Base-by-base conservation (phyloP, 1,140 invertebrate species). In the Macrocentrus cingulum region DNA sequence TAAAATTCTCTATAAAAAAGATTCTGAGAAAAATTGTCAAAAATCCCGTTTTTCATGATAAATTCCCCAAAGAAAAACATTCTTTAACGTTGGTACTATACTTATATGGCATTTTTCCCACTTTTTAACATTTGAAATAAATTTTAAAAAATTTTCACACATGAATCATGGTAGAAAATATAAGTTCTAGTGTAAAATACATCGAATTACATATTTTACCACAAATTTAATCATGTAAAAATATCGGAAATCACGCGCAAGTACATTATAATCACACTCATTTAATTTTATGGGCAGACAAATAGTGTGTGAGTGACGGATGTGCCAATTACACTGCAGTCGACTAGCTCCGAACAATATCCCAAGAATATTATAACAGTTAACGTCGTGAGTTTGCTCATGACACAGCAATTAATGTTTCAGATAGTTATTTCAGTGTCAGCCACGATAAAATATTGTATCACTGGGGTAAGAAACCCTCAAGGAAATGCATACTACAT, bases 321-420 rank as follows among this genome's bases (percentile, higher is more conserved):
- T 56, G 45, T 23, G 29, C 22, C 32, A 45, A 56, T 49, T 48
- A 41, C 13, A 34, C 20, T 46, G 23, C 54, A 34, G 9, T 49
- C 45, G 54, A 56, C 16, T 56, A 45, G 20, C 15, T 20, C 2
- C 20, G 45, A 15, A 49, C 54, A 56, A 55, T 55, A 29, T 32
- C 42, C 15, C 32, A 42, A 34, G 53, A 45, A 55, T 55, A 55
- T 55, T 55, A 55, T 55, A 20, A 45, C 41, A 15, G 41, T 55
- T 45, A 55, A 45, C 22, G 20, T 29, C 19, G 19, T 34, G 42
- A 46, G 42, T 55, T 46, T 48, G 45, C 29, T 48, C 45, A 54
- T 49, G 34, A 56, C 37, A 22, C 34, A 56, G 16, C 44, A 56
- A 56, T 56, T 56, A 56, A 56, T 56, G 44, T 56, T 48, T 45